Conservation (phyloP, 2,797 vertebrate species). For the Menidia menidia region DNA sequence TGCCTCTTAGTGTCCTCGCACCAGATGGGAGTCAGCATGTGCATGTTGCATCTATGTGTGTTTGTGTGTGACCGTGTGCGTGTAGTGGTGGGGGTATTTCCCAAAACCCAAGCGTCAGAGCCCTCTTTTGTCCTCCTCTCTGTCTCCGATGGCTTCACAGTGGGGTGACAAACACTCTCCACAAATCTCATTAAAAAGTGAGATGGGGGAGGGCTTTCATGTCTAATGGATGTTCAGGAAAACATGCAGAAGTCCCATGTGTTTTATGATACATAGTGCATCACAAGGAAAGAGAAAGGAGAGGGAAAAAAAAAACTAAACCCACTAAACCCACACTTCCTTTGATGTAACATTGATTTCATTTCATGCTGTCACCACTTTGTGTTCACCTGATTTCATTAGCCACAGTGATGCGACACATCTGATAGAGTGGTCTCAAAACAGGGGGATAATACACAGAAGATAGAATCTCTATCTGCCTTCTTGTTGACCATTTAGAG, state of each 20-base stretch:
- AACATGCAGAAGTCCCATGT: conserved; percentile 13
- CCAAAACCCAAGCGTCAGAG: conserved; percentile 62
- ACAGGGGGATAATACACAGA: conserved; percentile 29
- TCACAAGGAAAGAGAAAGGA: not conserved
- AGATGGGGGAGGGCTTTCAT: conserved; percentile 44
- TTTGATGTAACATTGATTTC: conserved; percentile 60
- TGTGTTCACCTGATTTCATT: conserved; percentile 74
- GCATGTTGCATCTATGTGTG: conserved; percentile 20
- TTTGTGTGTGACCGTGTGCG: conserved; percentile 22
- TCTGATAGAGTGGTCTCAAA: conserved; percentile 62
- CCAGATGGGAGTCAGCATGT: conserved; percentile 78
- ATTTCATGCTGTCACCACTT: conserved; percentile 60
- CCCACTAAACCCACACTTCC: not conserved
- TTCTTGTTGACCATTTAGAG: conserved; percentile 54
- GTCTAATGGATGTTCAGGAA: conserved; percentile 39
- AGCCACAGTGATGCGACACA: conserved; percentile 65
- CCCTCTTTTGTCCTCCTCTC: conserved; percentile 80
- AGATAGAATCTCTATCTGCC: conserved; percentile 44
- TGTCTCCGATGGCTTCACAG: conserved; percentile 79
- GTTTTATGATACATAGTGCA: not conserved
- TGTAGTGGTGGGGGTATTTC: conserved; percentile 32
- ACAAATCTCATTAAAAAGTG: conserved; percentile 80
- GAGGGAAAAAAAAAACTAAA: not conserved
- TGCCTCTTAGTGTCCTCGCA: conserved; percentile 65
- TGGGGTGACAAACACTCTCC: conserved; percentile 73